Evolutionary conservation across 2,113 vertebrate species (phyloP).

Genomic region (Triplophysa rosa): DNA sequence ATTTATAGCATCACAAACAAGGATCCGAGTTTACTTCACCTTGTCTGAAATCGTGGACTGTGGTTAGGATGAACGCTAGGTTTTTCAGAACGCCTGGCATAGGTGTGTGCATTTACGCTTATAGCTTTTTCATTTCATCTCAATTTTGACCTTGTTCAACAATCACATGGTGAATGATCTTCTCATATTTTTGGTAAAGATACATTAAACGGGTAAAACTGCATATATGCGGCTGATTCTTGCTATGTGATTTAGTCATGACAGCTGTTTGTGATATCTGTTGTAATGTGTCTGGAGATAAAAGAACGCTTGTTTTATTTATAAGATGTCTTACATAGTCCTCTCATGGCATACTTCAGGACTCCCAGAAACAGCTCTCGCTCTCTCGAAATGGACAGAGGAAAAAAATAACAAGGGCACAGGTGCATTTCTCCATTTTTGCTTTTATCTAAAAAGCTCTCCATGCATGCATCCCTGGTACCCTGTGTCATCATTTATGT

Average conservation of each 20-base stretch:
- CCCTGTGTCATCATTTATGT: slow-evolving; percentile 49
- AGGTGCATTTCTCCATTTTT: slow-evolving; percentile 23
- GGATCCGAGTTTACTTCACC: slow-evolving; percentile 13
- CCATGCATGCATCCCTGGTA: slow-evolving; percentile 31
- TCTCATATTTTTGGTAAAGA: neutral
- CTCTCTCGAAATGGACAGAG: slow-evolving; percentile 37
- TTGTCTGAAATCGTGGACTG: neutral
- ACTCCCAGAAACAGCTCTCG: slow-evolving; percentile 47
- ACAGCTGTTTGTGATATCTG: slow-evolving; percentile 42
- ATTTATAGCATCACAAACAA: slow-evolving; percentile 3
- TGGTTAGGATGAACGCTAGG: slow-evolving; percentile 18
- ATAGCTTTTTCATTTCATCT: slow-evolving; percentile 9
- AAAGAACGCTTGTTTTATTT: slow-evolving; percentile 61
- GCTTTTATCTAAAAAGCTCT: slow-evolving; percentile 65
- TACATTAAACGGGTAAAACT: neutral
- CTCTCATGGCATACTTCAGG: slow-evolving; percentile 65
- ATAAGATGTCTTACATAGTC: slow-evolving; percentile 61
- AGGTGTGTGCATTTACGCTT: slow-evolving; percentile 37
- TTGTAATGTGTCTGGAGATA: neutral
- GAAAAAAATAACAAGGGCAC: slow-evolving; percentile 13
- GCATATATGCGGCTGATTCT: slow-evolving; percentile 40
- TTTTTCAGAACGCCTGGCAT: slow-evolving; percentile 1
- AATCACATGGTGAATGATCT: slow-evolving; percentile 43
- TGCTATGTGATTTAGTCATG: slow-evolving; percentile 54
- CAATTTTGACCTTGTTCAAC: slow-evolving; percentile 34